Conservation (phyloP, 2,888 invertebrate genomes). For the Hypselothyrea guttata region DNA sequence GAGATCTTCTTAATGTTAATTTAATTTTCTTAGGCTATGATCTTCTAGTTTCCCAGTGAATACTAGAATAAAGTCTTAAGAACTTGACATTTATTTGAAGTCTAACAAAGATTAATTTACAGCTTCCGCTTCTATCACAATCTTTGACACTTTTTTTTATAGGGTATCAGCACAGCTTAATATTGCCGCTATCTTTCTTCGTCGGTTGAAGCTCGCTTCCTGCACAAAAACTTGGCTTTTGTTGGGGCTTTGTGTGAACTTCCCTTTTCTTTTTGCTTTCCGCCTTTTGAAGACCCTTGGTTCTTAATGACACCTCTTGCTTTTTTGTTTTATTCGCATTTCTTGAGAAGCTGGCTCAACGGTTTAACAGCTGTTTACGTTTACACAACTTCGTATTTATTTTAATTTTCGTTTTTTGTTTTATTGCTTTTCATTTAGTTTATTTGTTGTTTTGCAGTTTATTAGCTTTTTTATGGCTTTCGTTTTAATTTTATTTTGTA, state of each 20-base stretch:
- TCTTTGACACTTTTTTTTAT: no score
- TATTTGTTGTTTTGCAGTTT: constrained; percentile 49
- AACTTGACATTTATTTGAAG: no score
- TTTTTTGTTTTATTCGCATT: constrained; percentile 38
- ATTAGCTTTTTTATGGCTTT: constrained; percentile 67
- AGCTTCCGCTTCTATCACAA: no score
- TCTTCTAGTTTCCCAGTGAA: no score
- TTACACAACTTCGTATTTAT: constrained; percentile 50
- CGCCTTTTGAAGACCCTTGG: constrained; percentile 17
- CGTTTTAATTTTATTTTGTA: constrained; percentile 52
- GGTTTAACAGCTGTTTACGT: constrained; percentile 66
- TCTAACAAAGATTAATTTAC: no score
- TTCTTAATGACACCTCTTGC: constrained; percentile 53
- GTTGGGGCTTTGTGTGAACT: constrained; percentile 5
- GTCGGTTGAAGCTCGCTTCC: constrained; percentile 7
- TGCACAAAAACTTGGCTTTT: background rate
- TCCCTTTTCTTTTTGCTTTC: constrained; percentile 24
- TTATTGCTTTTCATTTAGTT: constrained; percentile 34
- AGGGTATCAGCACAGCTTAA: background rate
- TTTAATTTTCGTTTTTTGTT: constrained; percentile 11
- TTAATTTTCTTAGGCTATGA: no score
- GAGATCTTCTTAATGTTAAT: no score
- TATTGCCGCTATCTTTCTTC: no score
- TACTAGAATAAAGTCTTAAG: no score
- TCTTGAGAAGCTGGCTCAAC: constrained; percentile 33